Percentiles rank a stretch among this genome's conserved stretches.
These are phyloP conservation scores for Sus scrofa DNA, from an alignment of 2,113 vertebrate genomes.

Conservation along the genomic window DNA sequence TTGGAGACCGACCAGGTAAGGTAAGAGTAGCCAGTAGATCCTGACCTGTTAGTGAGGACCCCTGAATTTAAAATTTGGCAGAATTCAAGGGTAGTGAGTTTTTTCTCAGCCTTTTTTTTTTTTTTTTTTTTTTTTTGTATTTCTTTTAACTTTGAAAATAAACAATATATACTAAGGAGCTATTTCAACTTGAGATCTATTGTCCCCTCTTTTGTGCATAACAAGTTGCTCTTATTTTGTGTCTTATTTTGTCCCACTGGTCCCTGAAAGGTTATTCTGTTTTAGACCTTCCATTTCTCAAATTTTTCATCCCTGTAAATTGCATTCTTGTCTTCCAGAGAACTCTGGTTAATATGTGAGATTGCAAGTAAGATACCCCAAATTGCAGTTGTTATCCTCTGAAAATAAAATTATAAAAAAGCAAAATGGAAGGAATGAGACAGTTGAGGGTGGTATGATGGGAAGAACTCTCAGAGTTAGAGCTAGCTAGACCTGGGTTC, in stretches of 20 bases:
- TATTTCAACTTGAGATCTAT: constrained; percentile 17
- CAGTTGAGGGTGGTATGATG: background rate
- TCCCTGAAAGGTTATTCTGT: constrained; percentile 60
- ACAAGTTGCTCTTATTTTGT: constrained; percentile 32
- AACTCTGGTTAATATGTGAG: background rate
- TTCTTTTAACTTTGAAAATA: constrained; percentile 56
- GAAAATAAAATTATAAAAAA: constrained; percentile 42
- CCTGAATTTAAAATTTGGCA: constrained; percentile 41
- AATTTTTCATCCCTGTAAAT: constrained; percentile 35
- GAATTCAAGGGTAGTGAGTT: constrained; percentile 2
- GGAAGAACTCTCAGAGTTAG: background rate
- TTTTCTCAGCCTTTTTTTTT: constrained; percentile 1
- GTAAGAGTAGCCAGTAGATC: background rate
- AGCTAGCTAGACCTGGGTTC: background rate
- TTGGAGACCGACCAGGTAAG: constrained; percentile 15
- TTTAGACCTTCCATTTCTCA: constrained; percentile 43
- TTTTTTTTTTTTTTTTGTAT: background rate
- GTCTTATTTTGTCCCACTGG: background rate
- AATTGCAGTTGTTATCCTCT: background rate
- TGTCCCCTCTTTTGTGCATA: background rate
- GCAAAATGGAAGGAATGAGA: background rate
- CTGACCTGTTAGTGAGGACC: constrained; percentile 32
- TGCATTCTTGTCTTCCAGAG: constrained; percentile 52
- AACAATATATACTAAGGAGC: background rate
- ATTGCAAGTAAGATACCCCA: background rate